Percentiles rank a stretch among this genome's conserved stretches.
Conservation (phyloP, 1,140 invertebrate genomes). For the Ceratoteleas bidentatus region DNA sequence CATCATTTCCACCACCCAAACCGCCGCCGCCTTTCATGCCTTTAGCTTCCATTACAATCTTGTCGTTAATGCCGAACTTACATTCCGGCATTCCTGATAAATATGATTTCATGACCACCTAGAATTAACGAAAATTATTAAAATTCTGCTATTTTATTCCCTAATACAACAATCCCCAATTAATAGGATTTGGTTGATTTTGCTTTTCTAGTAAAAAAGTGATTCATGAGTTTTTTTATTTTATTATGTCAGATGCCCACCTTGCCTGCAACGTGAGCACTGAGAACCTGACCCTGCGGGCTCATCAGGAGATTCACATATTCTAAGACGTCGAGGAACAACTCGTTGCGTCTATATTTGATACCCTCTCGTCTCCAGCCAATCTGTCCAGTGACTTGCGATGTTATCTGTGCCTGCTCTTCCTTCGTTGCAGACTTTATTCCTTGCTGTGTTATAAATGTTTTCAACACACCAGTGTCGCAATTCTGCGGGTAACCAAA, state of each 20-base stretch:
- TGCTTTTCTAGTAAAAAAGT: no score
- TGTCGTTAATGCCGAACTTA: constrained; percentile 99
- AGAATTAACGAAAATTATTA: not conserved
- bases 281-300: constrained; percentile 99
- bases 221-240: no score
- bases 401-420: constrained; percentile 99
- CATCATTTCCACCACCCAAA: constrained; percentile 85
- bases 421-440: constrained; percentile 99
- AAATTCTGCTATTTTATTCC: not conserved
- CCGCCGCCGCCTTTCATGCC: constrained; percentile 87
- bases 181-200: no score
- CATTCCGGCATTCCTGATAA: constrained; percentile 99
- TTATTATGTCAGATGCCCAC: no score
- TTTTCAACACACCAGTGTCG: constrained; percentile 99
- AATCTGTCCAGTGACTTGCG: constrained; percentile 99
- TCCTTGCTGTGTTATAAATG: constrained; percentile 99
- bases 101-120: constrained; percentile 99
- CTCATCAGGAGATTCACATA: constrained; percentile 99
- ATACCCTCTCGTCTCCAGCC: constrained; percentile 99
- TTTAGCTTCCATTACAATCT: constrained; percentile 99
- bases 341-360: constrained; percentile 98
- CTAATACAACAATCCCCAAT: not conserved
- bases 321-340: constrained; percentile 99
- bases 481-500: constrained; percentile 99
- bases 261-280: constrained; percentile 99